phyloP scores from a whole-genome alignment of 2,797 vertebrate genomes.

The Helarctos malayanus region DNA sequence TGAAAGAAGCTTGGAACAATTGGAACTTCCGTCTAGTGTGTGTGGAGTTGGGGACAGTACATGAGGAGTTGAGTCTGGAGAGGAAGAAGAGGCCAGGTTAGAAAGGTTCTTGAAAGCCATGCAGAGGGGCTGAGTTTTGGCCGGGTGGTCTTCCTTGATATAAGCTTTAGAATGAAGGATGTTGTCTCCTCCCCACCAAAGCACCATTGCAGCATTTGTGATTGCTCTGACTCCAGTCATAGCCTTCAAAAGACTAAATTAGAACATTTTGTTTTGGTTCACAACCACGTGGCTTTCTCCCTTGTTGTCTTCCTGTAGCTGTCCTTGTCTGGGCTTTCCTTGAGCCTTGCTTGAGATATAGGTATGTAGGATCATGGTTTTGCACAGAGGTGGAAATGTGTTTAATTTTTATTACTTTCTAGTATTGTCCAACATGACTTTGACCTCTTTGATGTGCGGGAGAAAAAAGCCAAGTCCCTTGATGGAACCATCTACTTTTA shows the following conservation, averaged over 20 bases:
- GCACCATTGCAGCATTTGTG: not conserved
- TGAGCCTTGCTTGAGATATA: not conserved
- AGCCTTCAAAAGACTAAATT: not conserved
- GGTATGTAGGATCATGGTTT: not conserved
- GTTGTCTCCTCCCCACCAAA: not conserved
- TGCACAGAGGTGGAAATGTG: not conserved
- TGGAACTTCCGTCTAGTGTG: not conserved
- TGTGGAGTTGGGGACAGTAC: too few species aligned
- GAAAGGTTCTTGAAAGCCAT: not conserved
- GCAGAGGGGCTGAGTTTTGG: not conserved
- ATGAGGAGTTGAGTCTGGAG: not conserved
- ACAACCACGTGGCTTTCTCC: not conserved
- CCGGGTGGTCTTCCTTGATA: not conserved
- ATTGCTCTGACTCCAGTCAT: not conserved
- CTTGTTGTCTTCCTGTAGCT: not conserved
- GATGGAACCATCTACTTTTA: not conserved
- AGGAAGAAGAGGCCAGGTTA: not conserved
- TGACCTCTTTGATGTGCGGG: not conserved
- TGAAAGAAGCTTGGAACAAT: too few species aligned
- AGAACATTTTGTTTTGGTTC: not conserved
- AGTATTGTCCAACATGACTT: not conserved
- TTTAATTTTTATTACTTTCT: conserved; percentile 1
- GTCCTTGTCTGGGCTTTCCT: not conserved
- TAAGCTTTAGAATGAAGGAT: not conserved
- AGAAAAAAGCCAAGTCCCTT: not conserved